Base-by-base conservation (phyloP, 2,888 invertebrate species). In the Cabera pusaria region DNA sequence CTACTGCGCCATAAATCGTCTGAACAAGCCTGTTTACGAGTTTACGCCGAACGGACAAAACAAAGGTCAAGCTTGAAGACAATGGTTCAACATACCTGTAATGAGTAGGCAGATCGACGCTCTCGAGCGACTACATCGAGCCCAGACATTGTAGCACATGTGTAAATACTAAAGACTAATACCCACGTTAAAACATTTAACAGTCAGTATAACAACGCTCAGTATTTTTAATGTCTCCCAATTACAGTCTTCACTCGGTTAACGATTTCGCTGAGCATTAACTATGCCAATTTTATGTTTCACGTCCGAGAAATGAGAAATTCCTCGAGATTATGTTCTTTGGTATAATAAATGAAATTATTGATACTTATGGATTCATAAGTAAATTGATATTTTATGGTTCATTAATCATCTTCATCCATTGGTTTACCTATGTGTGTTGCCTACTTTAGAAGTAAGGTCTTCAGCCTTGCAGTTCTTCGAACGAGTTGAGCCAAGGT, bases 281-380 rank as follows among this genome's bases (percentile, higher is more conserved):
- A 85, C 87, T 85, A 85, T 86, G 78, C 76, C 83, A 77, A 82
- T 85, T 87, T 87, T 86, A 87, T 85, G 87, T 80, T 75, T 61
- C 69, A 63, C 58, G 65, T 50, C 64, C 56, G 59, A 60, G 61
- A 71, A 77, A 80, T 60, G 77, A 64, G 72, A 80, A 78, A 78
- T 81, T 67, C 71, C 65, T 61, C 54, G 56, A 57, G 64, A 31
- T 44, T 40, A 38, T 44, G 40, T 31, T 32, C 31, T 33, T 31
- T 26, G 25, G 24, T 31, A 17, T 35, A 26, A 26, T 42, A 31
- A 36, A n/a, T n/a, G n/a, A n/a, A n/a, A n/a, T n/a, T n/a, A n/a
- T n/a, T n/a, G n/a, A n/a, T n/a, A n/a, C n/a, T n/a, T n/a, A n/a
- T n/a, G n/a, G n/a, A n/a, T n/a, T n/a, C n/a, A n/a, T n/a, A n/a